Base-by-base conservation (phyloP, 2,113 vertebrate genomes). In the Conger conger region DNA sequence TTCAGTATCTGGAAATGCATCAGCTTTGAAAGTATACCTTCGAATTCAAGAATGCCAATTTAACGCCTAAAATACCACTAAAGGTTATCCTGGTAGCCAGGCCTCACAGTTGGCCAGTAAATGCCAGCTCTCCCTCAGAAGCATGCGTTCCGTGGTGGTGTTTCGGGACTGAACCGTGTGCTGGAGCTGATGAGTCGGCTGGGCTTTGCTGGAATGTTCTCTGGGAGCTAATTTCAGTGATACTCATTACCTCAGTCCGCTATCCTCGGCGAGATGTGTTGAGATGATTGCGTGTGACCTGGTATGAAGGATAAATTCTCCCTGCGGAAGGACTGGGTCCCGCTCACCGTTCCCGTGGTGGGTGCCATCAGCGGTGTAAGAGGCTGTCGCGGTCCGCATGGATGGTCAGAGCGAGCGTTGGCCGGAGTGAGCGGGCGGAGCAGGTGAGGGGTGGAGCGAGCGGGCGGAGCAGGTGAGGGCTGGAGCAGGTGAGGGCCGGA, bases 281-380 rank as follows among this genome's bases (percentile, higher is more conserved):
- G 83, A 86, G 88, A 82, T 82, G 88, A 86, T 87, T 86, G 88
- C 87, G 89, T 90, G 88, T 83, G 87, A 87, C 90, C 81, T 87
- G 85, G 86, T 88, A 77, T 86, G 90, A 84, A 86, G 86, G 86
- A 87, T 82, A 87, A 89, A 90, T 88, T 86, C 89, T 81, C 85
- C 87, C 88, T 87, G 82, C 63, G 87, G 87, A 86, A 82, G 88
- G 87, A 88, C 83, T 82, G 60, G 57, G 84, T 89, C 86, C 87
- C 85, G 86, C 83, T 86, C 86, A 84, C 85, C 85, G 90, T 86
- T 84, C 85, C 88, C 87, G 86, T 87, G 89, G 91, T 89, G 88
- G 83, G 87, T 87, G 85, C 82, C 40, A 87, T 90, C 87, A 88
- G 88, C 89, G 83, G 85, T 38, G 33, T 42, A 33, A 50, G 30